Percentiles rank a stretch among this genome's conserved stretches.
These are phyloP conservation scores for Osmerus mordax DNA, from an alignment of 2,113 vertebrate genomes.

Conservation along the genomic window DNA sequence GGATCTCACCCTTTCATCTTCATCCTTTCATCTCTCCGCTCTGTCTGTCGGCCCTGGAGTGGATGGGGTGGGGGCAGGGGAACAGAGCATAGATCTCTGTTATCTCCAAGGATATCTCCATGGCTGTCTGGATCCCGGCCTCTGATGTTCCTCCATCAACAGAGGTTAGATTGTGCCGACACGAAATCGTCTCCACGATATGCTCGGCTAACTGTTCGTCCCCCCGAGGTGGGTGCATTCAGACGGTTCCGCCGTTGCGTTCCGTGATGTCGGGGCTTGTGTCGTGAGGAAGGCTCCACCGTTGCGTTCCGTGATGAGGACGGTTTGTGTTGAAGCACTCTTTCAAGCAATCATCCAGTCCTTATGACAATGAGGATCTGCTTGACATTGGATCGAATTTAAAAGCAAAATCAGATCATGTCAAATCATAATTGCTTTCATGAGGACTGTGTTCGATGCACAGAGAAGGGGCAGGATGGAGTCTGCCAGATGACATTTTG, in stretches of 20 bases:
- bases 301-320: neutral
- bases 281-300: too few species aligned
- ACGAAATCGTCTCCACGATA: too few species aligned
- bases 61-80: neutral
- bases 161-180: too few species aligned
- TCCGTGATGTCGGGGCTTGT: too few species aligned
- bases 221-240: neutral
- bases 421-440: conserved; percentile 5
- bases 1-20: conserved; percentile 37
- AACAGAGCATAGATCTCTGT: neutral
- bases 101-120: neutral
- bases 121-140: neutral
- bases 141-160: neutral
- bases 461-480: neutral
- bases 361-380: neutral
- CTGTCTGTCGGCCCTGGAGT: neutral
- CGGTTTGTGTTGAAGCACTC: neutral
- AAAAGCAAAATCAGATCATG: conserved; percentile 15
- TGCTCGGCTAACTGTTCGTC: neutral
- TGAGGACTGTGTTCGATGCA: too few species aligned
- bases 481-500: neutral
- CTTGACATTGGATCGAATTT: conserved; percentile 13
- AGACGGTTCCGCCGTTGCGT: too few species aligned
- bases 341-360: conserved; percentile 1
- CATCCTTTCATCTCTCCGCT: conserved; percentile 20